Percentiles rank a stretch among this genome's conserved stretches.
Evolutionary conservation across 2,797 vertebrate species (phyloP).

Genomic region (Varecia variegata): DNA sequence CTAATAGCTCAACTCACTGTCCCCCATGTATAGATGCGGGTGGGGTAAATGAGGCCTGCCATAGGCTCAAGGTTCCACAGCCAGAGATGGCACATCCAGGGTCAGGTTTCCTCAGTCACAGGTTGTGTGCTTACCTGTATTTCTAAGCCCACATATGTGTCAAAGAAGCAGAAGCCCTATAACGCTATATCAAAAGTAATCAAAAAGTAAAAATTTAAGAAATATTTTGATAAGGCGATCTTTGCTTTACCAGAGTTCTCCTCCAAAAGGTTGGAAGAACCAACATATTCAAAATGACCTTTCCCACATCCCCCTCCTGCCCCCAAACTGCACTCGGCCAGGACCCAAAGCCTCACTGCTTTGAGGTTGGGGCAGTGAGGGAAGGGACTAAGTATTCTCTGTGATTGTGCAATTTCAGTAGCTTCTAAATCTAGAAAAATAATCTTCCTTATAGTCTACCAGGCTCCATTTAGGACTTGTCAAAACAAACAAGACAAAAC

Average conservation of each 20-base stretch:
- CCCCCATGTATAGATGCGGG: background rate
- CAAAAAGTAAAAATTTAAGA: background rate
- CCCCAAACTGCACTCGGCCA: background rate
- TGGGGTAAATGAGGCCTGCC: background rate
- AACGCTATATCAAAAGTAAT: background rate
- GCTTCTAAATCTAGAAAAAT: constrained; percentile 25
- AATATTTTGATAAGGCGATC: background rate
- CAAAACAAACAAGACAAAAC: constrained; percentile 43
- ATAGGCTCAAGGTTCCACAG: background rate
- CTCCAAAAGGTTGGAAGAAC: background rate
- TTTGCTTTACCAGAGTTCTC: background rate
- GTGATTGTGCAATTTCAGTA: background rate
- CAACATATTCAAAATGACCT: accelerated
- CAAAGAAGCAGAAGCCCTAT: background rate
- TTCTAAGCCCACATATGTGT: background rate
- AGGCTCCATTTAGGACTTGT: background rate
- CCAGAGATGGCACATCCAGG: background rate
- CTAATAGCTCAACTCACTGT: background rate
- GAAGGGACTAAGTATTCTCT: background rate
- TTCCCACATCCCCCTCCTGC: background rate
- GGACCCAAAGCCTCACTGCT: background rate
- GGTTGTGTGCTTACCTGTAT: background rate
- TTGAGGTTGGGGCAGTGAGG: background rate
- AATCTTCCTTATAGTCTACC: background rate
- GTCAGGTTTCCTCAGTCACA: background rate